phyloP scores from a whole-genome alignment of 2,113 vertebrate species.

The Ceyx margarethae region DNA sequence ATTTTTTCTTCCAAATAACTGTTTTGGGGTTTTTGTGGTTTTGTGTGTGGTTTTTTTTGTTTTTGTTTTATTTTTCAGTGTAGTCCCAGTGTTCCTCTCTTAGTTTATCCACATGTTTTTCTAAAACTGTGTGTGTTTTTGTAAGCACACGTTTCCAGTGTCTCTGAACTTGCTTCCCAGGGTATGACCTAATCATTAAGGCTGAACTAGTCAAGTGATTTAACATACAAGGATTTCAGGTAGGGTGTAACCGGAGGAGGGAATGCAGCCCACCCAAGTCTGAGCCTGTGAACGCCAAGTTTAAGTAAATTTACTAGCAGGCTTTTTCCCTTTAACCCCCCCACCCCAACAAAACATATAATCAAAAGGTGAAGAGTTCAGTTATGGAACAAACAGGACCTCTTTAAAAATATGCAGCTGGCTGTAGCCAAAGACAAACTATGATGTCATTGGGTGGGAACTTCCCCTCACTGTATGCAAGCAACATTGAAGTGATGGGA shows the following conservation, averaged over 20 bases:
- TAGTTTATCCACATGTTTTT: slow-evolving; percentile 2
- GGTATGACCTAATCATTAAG: slow-evolving; percentile 15
- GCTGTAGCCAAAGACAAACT: slow-evolving; percentile 53
- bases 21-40: too few relatives aligned
- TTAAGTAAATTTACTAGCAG: slow-evolving; percentile 22
- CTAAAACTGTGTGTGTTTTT: not conserved
- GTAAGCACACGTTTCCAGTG: not conserved
- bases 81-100: not conserved
- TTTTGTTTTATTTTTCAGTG: not conserved
- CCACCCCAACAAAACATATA: not conserved
- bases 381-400: slow-evolving; percentile 54
- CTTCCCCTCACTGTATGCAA: slow-evolving; percentile 31
- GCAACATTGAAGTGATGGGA: not conserved
- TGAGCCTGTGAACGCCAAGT: slow-evolving; percentile 13
- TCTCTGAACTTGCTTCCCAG: slow-evolving; percentile 36
- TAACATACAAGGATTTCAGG: slow-evolving; percentile 42
- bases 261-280: slow-evolving; percentile 50
- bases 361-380: slow-evolving; percentile 68
- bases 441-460: slow-evolving; percentile 70
- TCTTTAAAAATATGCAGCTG: slow-evolving; percentile 49
- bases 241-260: slow-evolving; percentile 57
- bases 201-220: slow-evolving; percentile 48
- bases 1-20: not conserved
- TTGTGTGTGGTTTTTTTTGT: not conserved
- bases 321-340: not conserved